These are phyloP conservation scores for Cnemophilus loriae DNA, from an alignment of 2,113 vertebrate species.

Conservation along the genomic window DNA sequence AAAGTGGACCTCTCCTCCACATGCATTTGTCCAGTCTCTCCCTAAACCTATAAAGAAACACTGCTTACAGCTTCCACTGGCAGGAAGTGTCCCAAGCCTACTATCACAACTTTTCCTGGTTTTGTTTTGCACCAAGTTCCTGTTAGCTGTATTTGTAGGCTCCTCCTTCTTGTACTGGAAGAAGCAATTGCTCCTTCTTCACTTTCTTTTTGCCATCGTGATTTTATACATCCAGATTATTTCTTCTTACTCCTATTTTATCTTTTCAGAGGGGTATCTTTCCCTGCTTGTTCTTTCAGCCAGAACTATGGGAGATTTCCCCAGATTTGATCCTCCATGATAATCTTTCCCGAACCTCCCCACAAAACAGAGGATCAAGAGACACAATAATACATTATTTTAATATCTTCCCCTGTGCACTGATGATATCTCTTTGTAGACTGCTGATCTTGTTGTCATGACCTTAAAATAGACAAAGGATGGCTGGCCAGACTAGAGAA, in stretches of 20 bases:
- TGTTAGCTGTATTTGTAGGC: not conserved
- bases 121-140: not conserved
- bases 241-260: not conserved
- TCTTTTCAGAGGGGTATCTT: not conserved
- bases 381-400: not conserved
- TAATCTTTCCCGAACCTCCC: not conserved
- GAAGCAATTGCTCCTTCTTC: not conserved
- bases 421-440: not conserved
- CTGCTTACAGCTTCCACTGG: not conserved
- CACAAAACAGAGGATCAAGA: not conserved
- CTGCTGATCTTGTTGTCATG: constrained; percentile 27
- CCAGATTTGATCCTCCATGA: not conserved
- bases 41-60: not conserved
- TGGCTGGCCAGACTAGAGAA: not conserved
- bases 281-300: not conserved
- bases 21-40: not conserved
- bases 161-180: not conserved
- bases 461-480: not conserved
- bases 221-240: not conserved
- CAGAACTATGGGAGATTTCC: not conserved
- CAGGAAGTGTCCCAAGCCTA: not conserved
- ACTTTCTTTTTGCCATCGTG: not conserved
- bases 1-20: not conserved
- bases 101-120: not conserved
- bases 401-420: not conserved